Base-by-base conservation (phyloP, 1,140 invertebrate species). In the Aphis gossypii region DNA sequence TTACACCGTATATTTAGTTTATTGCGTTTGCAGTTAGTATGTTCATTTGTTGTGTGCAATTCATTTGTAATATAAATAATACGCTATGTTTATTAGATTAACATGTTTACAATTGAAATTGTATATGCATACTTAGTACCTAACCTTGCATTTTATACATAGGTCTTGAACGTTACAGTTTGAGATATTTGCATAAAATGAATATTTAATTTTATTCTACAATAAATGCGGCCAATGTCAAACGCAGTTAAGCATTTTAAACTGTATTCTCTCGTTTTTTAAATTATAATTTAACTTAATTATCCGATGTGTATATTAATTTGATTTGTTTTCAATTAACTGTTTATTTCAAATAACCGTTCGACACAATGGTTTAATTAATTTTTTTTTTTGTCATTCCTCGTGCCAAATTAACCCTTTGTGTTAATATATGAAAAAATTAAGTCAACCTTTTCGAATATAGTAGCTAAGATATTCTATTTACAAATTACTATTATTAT, bases 71-170 rank as follows among this genome's bases (percentile, higher is more conserved):
- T 84, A 48, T 87, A 38, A 38, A 48, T 46, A 46, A 48, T 48
- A 48, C 2, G 30, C 1, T 87, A 48, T 87, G 18, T 51, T 87
- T 48, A 35, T 48, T 46, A 20, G 86, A 87, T 48, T 87, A 87
- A 87, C 86, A n/a, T 87, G 46, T 51, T 87, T 48, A 20, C 14
- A 87, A 87, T 48, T n/a, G 86, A 87, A n/a, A 87, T 87, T 87
- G 18, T 86, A 51, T n/a, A 51, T 87, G 7, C 44, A 48, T 51
- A 21, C 48, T 8, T 41, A 46, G 46, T 46, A 46, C 46, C 30
- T 48, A 48, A 48, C 44, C 46, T 87, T 87, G 86, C 14, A 48
- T 48, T 48, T 46, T n/a, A 18, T 48, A 87, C 46, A 87, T 20
- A 48, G 86, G 86, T 87, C 86, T 48, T n/a, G 86, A n/a, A 30